These are phyloP conservation scores for Cheilosia variabilis DNA, from an alignment of 2,888 invertebrate genomes.

Conservation along the genomic window DNA sequence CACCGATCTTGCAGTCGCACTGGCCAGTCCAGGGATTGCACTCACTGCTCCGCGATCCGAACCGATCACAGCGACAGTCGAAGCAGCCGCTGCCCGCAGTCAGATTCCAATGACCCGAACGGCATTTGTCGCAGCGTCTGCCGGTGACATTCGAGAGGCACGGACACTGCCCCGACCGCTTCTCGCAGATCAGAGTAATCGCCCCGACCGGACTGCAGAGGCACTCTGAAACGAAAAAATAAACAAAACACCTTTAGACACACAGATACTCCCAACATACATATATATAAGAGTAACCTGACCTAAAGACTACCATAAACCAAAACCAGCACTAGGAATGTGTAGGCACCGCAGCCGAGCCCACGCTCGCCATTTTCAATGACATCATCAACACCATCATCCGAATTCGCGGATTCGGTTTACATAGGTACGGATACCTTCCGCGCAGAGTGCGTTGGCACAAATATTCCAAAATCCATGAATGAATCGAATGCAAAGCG, in stretches of 20 bases:
- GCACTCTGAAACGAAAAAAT: conserved; percentile 89
- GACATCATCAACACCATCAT: conserved; percentile 68
- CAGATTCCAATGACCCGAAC: conserved; percentile 92
- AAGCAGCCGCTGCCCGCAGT: conserved; percentile 89
- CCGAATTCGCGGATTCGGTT: background rate
- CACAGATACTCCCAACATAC: background rate
- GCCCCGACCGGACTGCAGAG: conserved; percentile 91
- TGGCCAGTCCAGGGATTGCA: conserved; percentile 91
- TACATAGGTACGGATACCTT: conserved; percentile 22
- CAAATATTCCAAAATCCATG: conserved; percentile 63
- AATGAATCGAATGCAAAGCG: conserved; percentile 57
- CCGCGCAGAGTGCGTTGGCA: conserved; percentile 56
- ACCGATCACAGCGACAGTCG: conserved; percentile 91
- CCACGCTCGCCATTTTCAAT: conserved; percentile 54
- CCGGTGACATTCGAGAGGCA: conserved; percentile 90
- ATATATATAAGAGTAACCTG: conserved; percentile 36
- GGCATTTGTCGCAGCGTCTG: conserved; percentile 89
- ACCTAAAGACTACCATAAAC: conserved; percentile 65
- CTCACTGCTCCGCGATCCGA: conserved; percentile 87
- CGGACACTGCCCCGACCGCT: conserved; percentile 90
- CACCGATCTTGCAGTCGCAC: conserved; percentile 91
- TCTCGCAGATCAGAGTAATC: conserved; percentile 89
- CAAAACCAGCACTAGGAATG: conserved; percentile 9
- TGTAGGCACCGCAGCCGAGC: conserved; percentile 41
- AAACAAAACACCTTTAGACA: background rate